These are phyloP conservation scores for Rhamnusium bicolor DNA, from an alignment of 2,888 invertebrate genomes.

Conservation along the genomic window DNA sequence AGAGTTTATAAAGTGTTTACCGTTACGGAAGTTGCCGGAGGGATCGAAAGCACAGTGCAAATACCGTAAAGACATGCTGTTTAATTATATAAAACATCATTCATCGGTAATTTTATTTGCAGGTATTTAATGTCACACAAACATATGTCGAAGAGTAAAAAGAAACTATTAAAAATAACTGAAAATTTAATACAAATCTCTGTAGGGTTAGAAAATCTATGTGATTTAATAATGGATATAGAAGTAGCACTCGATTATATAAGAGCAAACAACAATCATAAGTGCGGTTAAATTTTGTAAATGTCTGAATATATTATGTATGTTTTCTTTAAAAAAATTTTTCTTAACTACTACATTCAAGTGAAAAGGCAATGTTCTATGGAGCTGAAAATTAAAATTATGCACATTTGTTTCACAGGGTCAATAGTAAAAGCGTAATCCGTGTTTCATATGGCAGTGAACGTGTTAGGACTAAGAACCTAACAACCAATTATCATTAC, in stretches of 20 bases:
- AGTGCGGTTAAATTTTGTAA: neutral
- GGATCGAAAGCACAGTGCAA: slow-evolving; percentile 92
- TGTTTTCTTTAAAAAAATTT: too few species aligned
- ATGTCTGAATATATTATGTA: neutral
- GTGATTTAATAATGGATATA: slow-evolving; percentile 89
- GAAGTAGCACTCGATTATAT: slow-evolving; percentile 80
- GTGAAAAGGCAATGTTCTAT: too few species aligned
- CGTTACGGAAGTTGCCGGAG: slow-evolving; percentile 92
- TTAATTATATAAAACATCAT: too few species aligned
- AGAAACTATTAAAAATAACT: slow-evolving; percentile 84
- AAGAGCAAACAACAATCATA: slow-evolving; percentile 61
- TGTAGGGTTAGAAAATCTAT: slow-evolving; percentile 90
- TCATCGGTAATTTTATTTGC: slow-evolving; percentile 65
- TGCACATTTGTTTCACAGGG: too few species aligned
- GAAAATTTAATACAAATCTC: slow-evolving; percentile 90
- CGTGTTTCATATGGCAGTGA: too few species aligned
- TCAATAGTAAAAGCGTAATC: too few species aligned
- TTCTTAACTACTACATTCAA: too few species aligned
- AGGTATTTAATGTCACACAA: slow-evolving; percentile 96
- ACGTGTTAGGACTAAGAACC: too few species aligned
- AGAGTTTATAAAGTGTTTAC: slow-evolving; percentile 79
- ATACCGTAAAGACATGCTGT: slow-evolving; percentile 88
- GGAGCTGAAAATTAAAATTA: too few species aligned
- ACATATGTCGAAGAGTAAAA: slow-evolving; percentile 85
- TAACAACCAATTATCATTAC: too few species aligned